Base-by-base conservation (phyloP, 2,888 invertebrate species). In the Euphydryas editha region DNA sequence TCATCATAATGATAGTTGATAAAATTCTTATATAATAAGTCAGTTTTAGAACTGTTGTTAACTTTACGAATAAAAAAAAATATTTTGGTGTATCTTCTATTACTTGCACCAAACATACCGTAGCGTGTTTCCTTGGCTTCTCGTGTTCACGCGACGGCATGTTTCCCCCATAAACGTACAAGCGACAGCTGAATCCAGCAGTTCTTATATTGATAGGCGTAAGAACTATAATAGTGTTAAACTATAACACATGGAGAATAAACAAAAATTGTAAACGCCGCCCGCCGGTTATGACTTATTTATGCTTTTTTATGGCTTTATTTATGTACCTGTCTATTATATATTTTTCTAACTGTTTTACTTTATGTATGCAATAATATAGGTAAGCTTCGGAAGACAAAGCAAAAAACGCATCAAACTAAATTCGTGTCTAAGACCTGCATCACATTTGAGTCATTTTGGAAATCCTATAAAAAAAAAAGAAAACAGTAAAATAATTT, bases 121-220 rank as follows among this genome's bases (percentile, higher is more conserved):
- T 76, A 78, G 80, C 81, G 79, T 78, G 81, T 72, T 76, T 67
- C 67, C 69, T 72, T 68, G 75, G 74, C 68, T 72, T 72, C 70
- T 71, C 69, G 70, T 67, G 65, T 76, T 75, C 85, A 84, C 87
- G 87, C 86, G 85, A 87, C 81, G 77, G 78, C 83, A 83, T 82
- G 82, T 46, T 65, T 67, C 73, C 59, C 65, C 67, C 76, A 77
- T 77, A 79, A 78, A 78, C 75, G 71, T 75, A 17, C 44, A 54
- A 59, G 44, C 54, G 51, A 18, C 55, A 47, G 30, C 30, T 20
- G 3, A 20, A 42, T 51, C 20, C 18, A n/a, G 15, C 37, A 64
- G 46, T 47, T 58, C 51, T 54, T 44, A 64, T 17, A 13, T 54
- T 20, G n/a, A 44, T 54, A 36, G 18, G 1, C 11, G 36, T 59